Evolutionary conservation across 2,113 vertebrate genomes (phyloP).

Genomic region (Sander vitreus): DNA sequence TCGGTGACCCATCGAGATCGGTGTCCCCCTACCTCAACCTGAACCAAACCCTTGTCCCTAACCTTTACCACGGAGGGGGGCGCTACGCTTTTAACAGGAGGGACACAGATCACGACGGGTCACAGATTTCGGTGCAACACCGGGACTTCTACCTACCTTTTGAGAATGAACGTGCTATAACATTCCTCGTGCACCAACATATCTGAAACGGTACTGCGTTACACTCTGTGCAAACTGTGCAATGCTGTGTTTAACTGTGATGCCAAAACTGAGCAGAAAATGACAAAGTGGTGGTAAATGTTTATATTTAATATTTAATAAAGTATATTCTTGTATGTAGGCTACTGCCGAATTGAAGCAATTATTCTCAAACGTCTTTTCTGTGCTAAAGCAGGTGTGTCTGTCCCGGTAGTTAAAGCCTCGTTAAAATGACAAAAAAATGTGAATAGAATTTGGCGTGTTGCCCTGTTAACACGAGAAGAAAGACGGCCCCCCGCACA

Average conservation of each 20-base stretch:
- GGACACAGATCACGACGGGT: too few species aligned
- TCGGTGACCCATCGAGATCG: too few species aligned
- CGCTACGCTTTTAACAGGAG: too few species aligned
- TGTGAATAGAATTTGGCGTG: neutral
- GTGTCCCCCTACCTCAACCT: too few species aligned
- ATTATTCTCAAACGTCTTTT: neutral
- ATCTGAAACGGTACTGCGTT: neutral
- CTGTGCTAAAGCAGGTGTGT: neutral
- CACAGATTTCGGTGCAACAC: too few species aligned
- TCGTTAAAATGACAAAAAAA: neutral
- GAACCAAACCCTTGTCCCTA: too few species aligned
- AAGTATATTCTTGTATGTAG: fast-evolving
- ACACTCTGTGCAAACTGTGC: neutral
- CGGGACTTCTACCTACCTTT: neutral
- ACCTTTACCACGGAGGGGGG: too few species aligned
- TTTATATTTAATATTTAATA: neutral
- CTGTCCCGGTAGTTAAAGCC: neutral
- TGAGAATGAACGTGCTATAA: neutral
- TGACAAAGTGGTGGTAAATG: neutral
- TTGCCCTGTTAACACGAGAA: neutral
- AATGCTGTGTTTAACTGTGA: neutral
- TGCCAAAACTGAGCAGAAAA: neutral
- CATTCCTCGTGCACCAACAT: neutral
- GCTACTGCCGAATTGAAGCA: neutral
- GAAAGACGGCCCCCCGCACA: neutral